Conservation (phyloP, 2,797 vertebrate genomes). For the Spea hammondii region DNA sequence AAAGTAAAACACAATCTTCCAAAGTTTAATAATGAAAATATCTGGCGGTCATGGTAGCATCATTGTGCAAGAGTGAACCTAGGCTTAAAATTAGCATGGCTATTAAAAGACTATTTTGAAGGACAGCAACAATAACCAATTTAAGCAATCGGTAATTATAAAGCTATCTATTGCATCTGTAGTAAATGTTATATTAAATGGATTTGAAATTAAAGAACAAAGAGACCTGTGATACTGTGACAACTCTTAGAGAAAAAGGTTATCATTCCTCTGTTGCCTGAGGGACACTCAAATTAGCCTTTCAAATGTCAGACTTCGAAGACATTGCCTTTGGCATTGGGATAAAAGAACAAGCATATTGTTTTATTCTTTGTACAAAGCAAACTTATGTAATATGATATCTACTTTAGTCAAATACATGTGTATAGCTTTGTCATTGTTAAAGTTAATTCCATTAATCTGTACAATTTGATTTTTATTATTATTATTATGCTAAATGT, state of each 20-base stretch:
- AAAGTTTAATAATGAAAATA: no score
- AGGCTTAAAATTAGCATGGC: background rate
- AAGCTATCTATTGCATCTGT: slow-evolving; percentile 1
- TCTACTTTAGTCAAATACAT: background rate
- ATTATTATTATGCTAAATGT: no score
- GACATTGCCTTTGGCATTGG: background rate
- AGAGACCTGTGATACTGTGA: slow-evolving; percentile 1
- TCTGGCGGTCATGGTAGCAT: no score
- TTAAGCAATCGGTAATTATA: background rate
- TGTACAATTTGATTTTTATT: no score
- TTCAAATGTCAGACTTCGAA: slow-evolving; percentile 2
- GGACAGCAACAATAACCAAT: background rate
- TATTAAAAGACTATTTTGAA: background rate
- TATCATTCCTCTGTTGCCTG: slow-evolving; percentile 4
- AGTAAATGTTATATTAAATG: slow-evolving; percentile 18
- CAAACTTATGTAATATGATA: slow-evolving; percentile 4
- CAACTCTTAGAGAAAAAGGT: background rate
- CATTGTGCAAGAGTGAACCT: background rate
- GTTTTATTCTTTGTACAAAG: slow-evolving; percentile 5
- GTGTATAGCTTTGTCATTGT: background rate
- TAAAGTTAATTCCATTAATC: background rate
- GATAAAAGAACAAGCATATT: slow-evolving; percentile 2
- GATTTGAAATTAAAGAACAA: slow-evolving; percentile 15
- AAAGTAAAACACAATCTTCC: no score
- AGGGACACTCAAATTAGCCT: slow-evolving; percentile 18